A percentile compares a stretch with the other conserved stretches of the same genome.
These are phyloP conservation scores for Nephila pilipes DNA, from an alignment of 1,140 invertebrate genomes.

Conservation along the genomic window DNA sequence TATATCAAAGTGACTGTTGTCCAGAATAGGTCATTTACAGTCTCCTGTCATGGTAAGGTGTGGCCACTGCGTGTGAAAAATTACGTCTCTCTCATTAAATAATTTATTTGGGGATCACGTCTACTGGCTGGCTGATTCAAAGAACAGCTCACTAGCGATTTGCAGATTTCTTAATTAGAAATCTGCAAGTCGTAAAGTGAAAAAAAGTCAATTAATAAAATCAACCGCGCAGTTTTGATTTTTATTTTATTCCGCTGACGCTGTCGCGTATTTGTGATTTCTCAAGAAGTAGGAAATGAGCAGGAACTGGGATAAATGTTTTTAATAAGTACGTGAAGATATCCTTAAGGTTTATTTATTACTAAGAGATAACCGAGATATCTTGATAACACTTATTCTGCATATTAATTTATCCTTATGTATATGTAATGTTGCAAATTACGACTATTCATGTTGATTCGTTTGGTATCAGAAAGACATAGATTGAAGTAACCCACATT, in stretches of 20 bases:
- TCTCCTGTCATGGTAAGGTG: background rate
- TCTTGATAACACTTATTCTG: too few relatives aligned
- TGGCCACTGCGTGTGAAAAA: slow-evolving; percentile 39
- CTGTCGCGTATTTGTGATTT: too few relatives aligned
- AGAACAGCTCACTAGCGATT: background rate
- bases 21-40: slow-evolving; percentile 24
- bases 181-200: background rate
- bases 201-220: background rate
- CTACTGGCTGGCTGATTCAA: slow-evolving; percentile 14
- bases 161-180: slow-evolving; percentile 17
- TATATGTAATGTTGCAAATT: too few relatives aligned
- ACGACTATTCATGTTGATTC: too few relatives aligned
- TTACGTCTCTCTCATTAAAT: slow-evolving; percentile 39
- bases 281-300: too few relatives aligned
- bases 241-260: background rate
- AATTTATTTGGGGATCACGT: background rate
- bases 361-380: too few relatives aligned
- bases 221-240: background rate
- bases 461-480: too few relatives aligned
- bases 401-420: too few relatives aligned
- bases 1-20: background rate
- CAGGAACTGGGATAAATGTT: too few relatives aligned
- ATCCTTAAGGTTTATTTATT: too few relatives aligned
- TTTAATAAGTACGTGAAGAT: too few relatives aligned
- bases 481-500: too few relatives aligned